These are phyloP conservation scores for Autographa pulchrina DNA, from an alignment of 2,888 invertebrate genomes.

Conservation along the genomic window DNA sequence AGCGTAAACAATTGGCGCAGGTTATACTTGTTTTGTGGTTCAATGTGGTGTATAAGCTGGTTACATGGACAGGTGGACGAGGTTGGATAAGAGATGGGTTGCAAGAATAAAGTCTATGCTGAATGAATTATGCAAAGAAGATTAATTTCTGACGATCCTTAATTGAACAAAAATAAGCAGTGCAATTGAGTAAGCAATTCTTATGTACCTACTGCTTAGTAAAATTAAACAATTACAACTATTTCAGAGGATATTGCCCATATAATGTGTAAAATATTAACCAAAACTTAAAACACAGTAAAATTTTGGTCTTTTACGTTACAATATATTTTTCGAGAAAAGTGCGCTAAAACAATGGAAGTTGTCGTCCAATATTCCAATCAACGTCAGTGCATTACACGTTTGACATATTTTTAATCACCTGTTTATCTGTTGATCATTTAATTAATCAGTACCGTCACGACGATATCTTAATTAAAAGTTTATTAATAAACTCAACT, in stretches of 20 bases:
- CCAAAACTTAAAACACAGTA: background rate
- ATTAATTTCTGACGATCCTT: no score
- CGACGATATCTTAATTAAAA: conserved; percentile 85
- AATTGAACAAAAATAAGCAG: no score
- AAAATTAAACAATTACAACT: no score
- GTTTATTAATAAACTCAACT: conserved; percentile 82
- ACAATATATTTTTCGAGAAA: conserved; percentile 7
- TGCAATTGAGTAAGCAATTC: no score
- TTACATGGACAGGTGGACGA: background rate
- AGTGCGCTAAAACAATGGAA: conserved; percentile 17
- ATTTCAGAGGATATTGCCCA: no score
- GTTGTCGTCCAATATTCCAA: conserved; percentile 32
- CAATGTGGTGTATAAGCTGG: background rate
- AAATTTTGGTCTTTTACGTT: background rate
- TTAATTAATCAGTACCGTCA: conserved; percentile 81
- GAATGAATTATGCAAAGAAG: no score
- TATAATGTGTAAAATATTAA: no score
- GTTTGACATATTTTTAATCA: conserved; percentile 82
- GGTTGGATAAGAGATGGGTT: no score
- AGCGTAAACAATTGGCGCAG: background rate
- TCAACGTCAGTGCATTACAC: conserved; percentile 48
- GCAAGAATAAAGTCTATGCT: no score
- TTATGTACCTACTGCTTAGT: no score
- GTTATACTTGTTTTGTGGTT: background rate
- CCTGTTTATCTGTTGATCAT: conserved; percentile 77